Evolutionary conservation across 1,140 invertebrate species (phyloP), one percentile per base, ranked within the genome.

Genomic region (Diprion similis): DNA sequence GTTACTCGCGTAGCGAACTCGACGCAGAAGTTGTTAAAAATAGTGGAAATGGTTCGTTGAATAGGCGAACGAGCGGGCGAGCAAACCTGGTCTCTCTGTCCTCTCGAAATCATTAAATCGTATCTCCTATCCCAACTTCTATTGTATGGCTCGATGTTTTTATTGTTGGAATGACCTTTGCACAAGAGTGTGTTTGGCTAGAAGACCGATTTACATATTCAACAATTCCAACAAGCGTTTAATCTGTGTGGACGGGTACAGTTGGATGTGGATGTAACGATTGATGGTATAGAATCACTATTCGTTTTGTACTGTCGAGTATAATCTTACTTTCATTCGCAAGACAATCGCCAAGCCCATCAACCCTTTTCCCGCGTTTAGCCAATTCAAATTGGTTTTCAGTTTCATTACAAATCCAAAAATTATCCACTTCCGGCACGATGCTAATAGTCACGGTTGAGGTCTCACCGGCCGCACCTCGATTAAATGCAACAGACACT

Each of bases 91-190:
- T 59, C 51, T 59, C 51, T 59, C 11, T 59, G 51, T 59, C 51
- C 51, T 59, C 51, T 59, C 51, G 51, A 59, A 59, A 59, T 59
- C 51, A 59, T 59, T 59, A 59, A 59, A 59, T 59, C 51, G 51
- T 59, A 17, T 59, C n/a, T 59, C 51, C 51, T 59, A 59, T 59
- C 51, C 3, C 51, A 59, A 17, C 51, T 59, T 59, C 51, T 59
- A 59, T 59, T 59, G 51, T 59, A 37, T 7, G 66, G 37, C 18
- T 45, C 15, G 11, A 18, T 19, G 37, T 68, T 68, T 68, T 68
- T 13, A 68, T 68, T 68, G 66, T 68, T 68, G 11, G 11, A 7
- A 19, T 68, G 66, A 68, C 66, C 66, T 68, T 68, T 68, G 66
- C 66, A 19, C 66, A 19, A 68, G 15, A 59, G 51, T 59, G 11